Evolutionary conservation across 2,113 vertebrate species (phyloP).

Genomic region (Oreochromis tanganicae): DNA sequence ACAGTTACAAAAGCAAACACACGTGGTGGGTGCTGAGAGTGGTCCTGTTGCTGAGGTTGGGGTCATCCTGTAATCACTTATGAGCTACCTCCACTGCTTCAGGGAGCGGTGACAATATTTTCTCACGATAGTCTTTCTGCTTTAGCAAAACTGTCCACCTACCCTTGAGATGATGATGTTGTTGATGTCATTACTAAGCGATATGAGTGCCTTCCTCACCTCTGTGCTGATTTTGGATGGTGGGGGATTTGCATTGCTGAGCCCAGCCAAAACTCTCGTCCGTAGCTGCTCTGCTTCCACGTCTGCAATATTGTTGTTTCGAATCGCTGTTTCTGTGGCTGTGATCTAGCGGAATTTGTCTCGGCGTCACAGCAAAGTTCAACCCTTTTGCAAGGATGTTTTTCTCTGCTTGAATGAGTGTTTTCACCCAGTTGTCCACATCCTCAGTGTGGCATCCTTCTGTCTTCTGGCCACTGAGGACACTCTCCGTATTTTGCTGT

Average conservation of each 20-base stretch:
- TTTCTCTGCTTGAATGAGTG: not conserved
- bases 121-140: accelerated
- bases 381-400: not conserved
- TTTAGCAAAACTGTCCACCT: not conserved
- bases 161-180: not conserved
- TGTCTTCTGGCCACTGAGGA: not conserved
- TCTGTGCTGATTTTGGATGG: not conserved
- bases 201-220: not conserved
- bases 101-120: not conserved
- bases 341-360: not conserved
- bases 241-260: not conserved
- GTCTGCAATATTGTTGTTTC: not conserved
- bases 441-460: accelerated
- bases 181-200: not conserved
- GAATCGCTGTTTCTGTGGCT: not conserved
- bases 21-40: accelerated
- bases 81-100: accelerated
- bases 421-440: not conserved
- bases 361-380: not conserved
- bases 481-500: not conserved
- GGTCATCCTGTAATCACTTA: not conserved
- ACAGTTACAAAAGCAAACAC: not conserved
- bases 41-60: not conserved
- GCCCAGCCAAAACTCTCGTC: not conserved
- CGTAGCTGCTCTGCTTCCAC: not conserved